Base-by-base conservation (phyloP, 2,888 invertebrate species). In the Euproctis similis region DNA sequence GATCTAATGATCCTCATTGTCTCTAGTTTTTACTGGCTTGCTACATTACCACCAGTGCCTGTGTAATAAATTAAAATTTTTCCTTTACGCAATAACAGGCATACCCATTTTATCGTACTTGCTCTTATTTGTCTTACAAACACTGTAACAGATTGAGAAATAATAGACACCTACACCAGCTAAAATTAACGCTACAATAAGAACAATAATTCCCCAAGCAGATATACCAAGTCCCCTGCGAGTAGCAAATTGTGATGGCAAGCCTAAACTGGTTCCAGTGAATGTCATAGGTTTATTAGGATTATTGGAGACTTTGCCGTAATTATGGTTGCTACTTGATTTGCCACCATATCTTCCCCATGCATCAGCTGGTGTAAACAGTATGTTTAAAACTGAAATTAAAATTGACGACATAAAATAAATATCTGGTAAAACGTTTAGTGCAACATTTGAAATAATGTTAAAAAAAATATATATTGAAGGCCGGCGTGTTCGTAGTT, bases 141-240 rank as follows among this genome's bases (percentile, higher is more conserved):
- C 56, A 25, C 88, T 78, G 60, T 90, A 90, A 48, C 90, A 90
- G 45, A 90, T 84, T 14, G 88, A 85, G 37, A 87, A 85, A 49
- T 90, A 91, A 52, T 91, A 90, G 20, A 87, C 75, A 0, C 85
- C 85, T 59, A 86, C 73, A 38, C 81, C 78, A 3, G 81, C 64
- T 10, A 87, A 49, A 20, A 88, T 84, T n/a, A 86, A 36, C 1
- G 75, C 69, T 7, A 88, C 56, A 31, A 87, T 63, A 6, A 88
- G 48, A n/a, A 76, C 64, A 7, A 89, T 86, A 13, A 90, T 87
- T 10, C 90, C 90, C 87, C 90, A 90, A 1, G 90, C 90, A 1
- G 89, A 88, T 17, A 89, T 69, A 3, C 86, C 86, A n/a, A 84
- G 44, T 8, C 85, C 81, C 53, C 60, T 59, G 19, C 72, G 55